These are phyloP conservation scores for Euzophera pinguis DNA, from an alignment of 2,888 invertebrate species.

Conservation along the genomic window DNA sequence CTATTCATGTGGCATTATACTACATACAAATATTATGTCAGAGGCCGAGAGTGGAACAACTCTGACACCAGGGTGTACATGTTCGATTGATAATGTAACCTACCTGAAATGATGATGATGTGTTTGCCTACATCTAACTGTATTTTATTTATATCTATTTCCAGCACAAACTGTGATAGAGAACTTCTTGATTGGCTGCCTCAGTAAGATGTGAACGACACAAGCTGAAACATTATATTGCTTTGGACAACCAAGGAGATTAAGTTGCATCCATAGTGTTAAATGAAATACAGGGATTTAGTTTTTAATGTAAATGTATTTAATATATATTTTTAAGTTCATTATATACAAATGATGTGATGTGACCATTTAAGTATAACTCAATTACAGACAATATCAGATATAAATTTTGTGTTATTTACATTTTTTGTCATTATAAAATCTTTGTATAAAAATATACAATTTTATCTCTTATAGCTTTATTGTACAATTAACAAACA, in stretches of 20 bases:
- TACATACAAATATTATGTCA: too few species aligned
- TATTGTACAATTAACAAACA: constrained; percentile 7
- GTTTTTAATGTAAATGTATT: constrained; percentile 74
- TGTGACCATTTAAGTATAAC: constrained; percentile 53
- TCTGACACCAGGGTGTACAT: too few species aligned
- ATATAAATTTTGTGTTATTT: constrained; percentile 31
- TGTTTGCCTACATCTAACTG: background rate
- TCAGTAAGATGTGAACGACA: constrained; percentile 68
- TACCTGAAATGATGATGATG: background rate
- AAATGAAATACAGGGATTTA: constrained; percentile 78
- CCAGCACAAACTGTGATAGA: constrained; percentile 88
- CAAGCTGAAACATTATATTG: constrained; percentile 50
- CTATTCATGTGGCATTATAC: too few species aligned
- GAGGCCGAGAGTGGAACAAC: too few species aligned
- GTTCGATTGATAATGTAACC: too few species aligned
- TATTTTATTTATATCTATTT: constrained; percentile 42
- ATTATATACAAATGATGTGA: constrained; percentile 67
- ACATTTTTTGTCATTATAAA: constrained; percentile 1
- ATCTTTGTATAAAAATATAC: constrained; percentile 16
- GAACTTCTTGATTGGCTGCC: constrained; percentile 83
- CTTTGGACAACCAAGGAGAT: constrained; percentile 61
- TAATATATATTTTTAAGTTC: constrained; percentile 71
- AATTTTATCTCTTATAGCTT: constrained; percentile 9
- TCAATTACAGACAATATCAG: constrained; percentile 73
- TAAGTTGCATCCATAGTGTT: constrained; percentile 69